Base-by-base conservation (phyloP, 2,797 vertebrate species). In the Darevskia mixta region DNA sequence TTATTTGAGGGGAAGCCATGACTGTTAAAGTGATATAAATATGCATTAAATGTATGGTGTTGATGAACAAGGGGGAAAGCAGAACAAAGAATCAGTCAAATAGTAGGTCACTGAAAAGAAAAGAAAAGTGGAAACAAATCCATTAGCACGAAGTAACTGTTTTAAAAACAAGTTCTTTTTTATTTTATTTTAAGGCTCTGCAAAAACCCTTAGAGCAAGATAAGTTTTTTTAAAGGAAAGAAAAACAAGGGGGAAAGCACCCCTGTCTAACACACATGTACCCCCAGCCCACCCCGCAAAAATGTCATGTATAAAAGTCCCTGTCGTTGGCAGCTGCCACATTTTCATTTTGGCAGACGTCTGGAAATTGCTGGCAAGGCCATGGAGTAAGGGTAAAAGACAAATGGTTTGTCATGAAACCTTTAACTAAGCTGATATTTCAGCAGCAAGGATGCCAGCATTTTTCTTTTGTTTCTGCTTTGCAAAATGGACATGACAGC, bases 361-460 rank as follows among this genome's bases (percentile, higher is more conserved):
- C 71, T 72, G 87, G 93, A 86, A 58, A 84, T 29, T 92, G 90
- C 88, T 96, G 95, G 95, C 95, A 95, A 69, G 67, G 92, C 90
- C 90, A 89, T 92, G 91, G 94, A 87, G 82, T 92, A 93, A 94
- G 93, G 95, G 85, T 95, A 95, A 95, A 95, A 95, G 94, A 95
- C 91, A 95, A 96, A 95, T 92, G 93, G 92, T 92, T 95, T 92
- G 92, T 95, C 91, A 87, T 93, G 94, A 94, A 92, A 94, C 93
- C 93, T 95, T 95, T 95, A 95, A 95, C 94, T 94, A 95, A 95
- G 87, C 93, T 94, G 95, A 93, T 95, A 95, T 95, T 95, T 95
- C 95, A 95, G 94, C 95, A 95, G 86, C 92, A 80, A 1, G 0
- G 0, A n/a, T 92, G 94, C 95, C 95, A 96, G 83, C 80, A 86